These are phyloP conservation scores for Theristus sp. DNA, from an alignment of 2,888 invertebrate genomes.

Conservation along the genomic window DNA sequence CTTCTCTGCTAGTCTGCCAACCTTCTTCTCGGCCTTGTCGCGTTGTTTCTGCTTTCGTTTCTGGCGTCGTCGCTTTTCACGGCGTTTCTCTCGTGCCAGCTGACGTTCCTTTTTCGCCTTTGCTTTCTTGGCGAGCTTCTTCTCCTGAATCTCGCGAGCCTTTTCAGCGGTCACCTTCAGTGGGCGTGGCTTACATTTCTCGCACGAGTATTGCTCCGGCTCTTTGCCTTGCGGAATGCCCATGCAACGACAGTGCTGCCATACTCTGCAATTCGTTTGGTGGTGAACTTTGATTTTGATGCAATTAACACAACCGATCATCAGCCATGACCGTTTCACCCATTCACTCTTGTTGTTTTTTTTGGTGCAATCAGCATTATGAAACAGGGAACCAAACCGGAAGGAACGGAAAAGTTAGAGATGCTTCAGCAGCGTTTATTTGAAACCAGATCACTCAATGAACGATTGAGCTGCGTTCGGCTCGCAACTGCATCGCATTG, in stretches of 20 bases:
- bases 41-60: neutral
- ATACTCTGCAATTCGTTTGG: slow-evolving; percentile 10
- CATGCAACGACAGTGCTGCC: slow-evolving; percentile 11
- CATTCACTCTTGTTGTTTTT: too few species aligned
- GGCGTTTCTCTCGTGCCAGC: neutral
- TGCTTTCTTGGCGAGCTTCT: slow-evolving; percentile 1
- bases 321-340: too few species aligned
- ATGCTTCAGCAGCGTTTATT: too few species aligned
- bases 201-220: slow-evolving; percentile 9
- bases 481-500: too few species aligned
- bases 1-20: too few species aligned
- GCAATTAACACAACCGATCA: too few species aligned
- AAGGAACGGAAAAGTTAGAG: neutral
- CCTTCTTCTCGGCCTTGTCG: neutral
- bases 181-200: slow-evolving; percentile 8
- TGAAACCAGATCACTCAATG: too few species aligned
- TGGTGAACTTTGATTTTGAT: too few species aligned
- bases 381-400: too few species aligned
- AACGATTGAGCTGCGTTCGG: too few species aligned
- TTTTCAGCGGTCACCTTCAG: slow-evolving; percentile 3
- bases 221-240: slow-evolving; percentile 6
- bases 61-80: neutral
- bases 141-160: slow-evolving; percentile 5
- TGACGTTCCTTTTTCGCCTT: neutral
- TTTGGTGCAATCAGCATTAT: too few species aligned